Evolutionary conservation across 2,113 vertebrate genomes (phyloP).

Genomic region (Nannobrachium achirus): DNA sequence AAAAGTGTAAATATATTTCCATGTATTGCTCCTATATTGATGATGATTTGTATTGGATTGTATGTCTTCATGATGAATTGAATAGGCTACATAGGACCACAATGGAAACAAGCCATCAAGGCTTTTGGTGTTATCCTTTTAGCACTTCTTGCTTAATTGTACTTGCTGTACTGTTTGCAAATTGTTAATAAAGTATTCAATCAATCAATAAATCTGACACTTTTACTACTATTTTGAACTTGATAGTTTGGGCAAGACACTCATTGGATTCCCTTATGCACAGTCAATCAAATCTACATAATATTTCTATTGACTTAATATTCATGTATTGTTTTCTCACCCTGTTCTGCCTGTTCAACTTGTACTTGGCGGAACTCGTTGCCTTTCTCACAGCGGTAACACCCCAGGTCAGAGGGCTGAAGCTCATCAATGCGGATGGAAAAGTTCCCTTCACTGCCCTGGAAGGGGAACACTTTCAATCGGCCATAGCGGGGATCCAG

Average conservation of each 20-base stretch:
- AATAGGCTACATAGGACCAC: too few species aligned
- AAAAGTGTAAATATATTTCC: too few species aligned
- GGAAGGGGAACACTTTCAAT: slow-evolving; percentile 63
- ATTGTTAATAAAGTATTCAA: too few species aligned
- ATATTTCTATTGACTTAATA: background rate
- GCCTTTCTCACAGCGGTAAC: slow-evolving; percentile 56
- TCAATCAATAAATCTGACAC: too few species aligned
- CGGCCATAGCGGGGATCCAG: slow-evolving; percentile 48
- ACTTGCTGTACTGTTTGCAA: too few species aligned
- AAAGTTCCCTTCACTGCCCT: slow-evolving; percentile 58
- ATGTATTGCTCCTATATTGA: too few species aligned
- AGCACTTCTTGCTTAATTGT: too few species aligned
- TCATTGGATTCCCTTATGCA: background rate
- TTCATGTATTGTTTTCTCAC: slow-evolving; percentile 21
- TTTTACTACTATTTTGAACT: too few species aligned
- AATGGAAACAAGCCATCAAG: too few species aligned
- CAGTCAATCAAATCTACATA: background rate
- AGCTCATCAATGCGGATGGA: slow-evolving; percentile 67
- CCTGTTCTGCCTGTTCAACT: background rate
- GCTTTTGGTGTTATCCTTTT: too few species aligned
- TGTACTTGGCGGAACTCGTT: slow-evolving; percentile 42
- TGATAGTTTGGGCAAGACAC: background rate
- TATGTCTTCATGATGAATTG: too few species aligned
- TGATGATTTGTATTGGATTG: too few species aligned
- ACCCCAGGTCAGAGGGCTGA: slow-evolving; percentile 54